Conservation (phyloP, 2,113 vertebrate species). For the Crotalus helleri region DNA sequence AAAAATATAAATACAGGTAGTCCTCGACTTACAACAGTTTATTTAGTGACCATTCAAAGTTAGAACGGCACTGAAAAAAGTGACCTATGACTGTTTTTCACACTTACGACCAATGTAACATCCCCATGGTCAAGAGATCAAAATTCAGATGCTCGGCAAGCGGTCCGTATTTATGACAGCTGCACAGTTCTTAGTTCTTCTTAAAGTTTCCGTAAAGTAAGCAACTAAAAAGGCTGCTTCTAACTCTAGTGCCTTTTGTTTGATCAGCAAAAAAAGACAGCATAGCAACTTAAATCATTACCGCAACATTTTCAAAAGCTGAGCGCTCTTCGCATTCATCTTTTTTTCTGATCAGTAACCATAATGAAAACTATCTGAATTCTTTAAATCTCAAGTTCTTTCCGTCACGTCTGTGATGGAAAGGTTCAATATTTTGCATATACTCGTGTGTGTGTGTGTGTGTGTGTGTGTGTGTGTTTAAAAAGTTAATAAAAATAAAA, state of each 20-base stretch:
- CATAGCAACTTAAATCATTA: neutral
- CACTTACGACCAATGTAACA: too few species aligned
- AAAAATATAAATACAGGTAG: neutral
- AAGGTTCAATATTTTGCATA: neutral
- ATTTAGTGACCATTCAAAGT: too few species aligned
- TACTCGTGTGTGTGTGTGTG: neutral
- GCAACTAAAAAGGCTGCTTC: neutral
- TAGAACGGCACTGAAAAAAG: too few species aligned
- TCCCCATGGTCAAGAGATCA: too few species aligned
- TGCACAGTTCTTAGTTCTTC: neutral
- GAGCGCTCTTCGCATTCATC: neutral
- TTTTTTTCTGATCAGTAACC: neutral
- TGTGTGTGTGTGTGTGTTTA: too few species aligned
- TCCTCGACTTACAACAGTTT: too few species aligned
- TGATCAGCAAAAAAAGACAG: neutral
- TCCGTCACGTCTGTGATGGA: neutral
- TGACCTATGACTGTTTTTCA: too few species aligned
- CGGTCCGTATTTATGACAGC: too few species aligned
- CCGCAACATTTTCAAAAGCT: neutral
- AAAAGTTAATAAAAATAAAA: too few species aligned
- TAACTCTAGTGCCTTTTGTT: neutral
- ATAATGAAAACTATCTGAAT: neutral
- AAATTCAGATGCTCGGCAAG: too few species aligned
- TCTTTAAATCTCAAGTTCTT: neutral
- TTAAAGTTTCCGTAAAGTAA: neutral